Base-by-base conservation (phyloP, 2,113 vertebrate species). In the Xerus inauris region DNA sequence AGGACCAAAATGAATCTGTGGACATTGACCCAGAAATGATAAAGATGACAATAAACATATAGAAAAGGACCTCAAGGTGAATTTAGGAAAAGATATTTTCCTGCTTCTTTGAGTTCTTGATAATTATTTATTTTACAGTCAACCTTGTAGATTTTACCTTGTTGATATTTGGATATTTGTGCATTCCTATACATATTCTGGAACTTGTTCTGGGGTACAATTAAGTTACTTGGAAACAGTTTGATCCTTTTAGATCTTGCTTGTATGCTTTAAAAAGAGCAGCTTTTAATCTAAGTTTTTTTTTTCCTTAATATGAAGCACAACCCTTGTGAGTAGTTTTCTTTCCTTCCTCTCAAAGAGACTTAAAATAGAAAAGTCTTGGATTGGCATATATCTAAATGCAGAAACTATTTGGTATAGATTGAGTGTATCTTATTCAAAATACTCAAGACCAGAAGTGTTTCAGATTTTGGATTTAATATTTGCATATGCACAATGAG, bases 141-240 rank as follows among this genome's bases (percentile, higher is more conserved):
- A 89, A n/a, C 64, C 69, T 35, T 92, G 2, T 57, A 88, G 76
- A 83, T 76, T 87, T 83, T 83, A 75, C 35, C 64, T 92, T 86
- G 16, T 51, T 71, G 22, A 13, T 20, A n/a, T 30, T 81, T 83
- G 24, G 73, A 19, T 42, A 71, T 62, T 89, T 88, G 81, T 92
- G 16, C 82, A 45, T 92, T 92, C 40, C 69, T 91, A 1, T 73
- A 87, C 38, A 72, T 45, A 42, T 73, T 73, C 30, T 92, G 49
- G 40, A 77, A 7, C 16, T 83, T n/a, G n/a, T n/a, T n/a, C n/a
- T n/a, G n/a, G n/a, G n/a, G n/a, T n/a, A n/a, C n/a, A n/a, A n/a
- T n/a, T 81, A 75, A 72, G n/a, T 87, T 80, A 59, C 20, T 71
- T 90, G 13, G 22, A 86, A 80, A 62, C 51, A n/a, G 14, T 59